Percentiles rank a stretch among this genome's conserved stretches.
phyloP scores from a whole-genome alignment of 2,888 invertebrate species.

The Lepidochitona cinerea region DNA sequence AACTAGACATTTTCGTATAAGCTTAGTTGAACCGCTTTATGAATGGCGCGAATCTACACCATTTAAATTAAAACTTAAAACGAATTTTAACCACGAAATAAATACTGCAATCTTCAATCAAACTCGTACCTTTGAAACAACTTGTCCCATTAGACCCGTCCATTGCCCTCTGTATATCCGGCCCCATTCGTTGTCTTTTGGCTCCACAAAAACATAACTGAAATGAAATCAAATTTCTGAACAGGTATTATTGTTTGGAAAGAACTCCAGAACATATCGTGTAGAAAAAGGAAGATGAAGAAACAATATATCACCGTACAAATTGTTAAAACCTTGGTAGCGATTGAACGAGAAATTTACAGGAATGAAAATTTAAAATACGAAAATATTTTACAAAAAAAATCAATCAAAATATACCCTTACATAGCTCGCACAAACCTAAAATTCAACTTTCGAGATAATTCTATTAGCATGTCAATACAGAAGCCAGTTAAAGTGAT shows the following conservation, averaged over 20 bases:
- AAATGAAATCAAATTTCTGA: background rate
- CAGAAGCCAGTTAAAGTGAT: background rate
- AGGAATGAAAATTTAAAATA: no score
- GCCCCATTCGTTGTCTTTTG: background rate
- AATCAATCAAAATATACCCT: no score
- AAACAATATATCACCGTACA: background rate
- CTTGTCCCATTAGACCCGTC: background rate
- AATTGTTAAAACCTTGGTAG: background rate
- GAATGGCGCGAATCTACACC: background rate
- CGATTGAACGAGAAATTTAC: no score
- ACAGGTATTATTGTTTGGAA: background rate
- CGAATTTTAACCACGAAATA: background rate
- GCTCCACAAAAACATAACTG: background rate
- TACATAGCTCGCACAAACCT: no score
- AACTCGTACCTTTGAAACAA: background rate
- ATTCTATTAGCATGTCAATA: background rate
- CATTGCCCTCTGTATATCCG: background rate
- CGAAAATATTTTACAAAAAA: no score
- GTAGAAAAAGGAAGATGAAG: background rate
- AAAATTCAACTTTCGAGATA: background rate
- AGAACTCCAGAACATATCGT: background rate
- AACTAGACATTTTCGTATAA: background rate
- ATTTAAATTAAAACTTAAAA: background rate
- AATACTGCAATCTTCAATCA: background rate
- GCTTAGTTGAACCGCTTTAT: no score